Evolutionary conservation across 2,888 invertebrate genomes (phyloP), one percentile per base, ranked within the genome.

Genomic region (Cataglyphis cursor): DNA sequence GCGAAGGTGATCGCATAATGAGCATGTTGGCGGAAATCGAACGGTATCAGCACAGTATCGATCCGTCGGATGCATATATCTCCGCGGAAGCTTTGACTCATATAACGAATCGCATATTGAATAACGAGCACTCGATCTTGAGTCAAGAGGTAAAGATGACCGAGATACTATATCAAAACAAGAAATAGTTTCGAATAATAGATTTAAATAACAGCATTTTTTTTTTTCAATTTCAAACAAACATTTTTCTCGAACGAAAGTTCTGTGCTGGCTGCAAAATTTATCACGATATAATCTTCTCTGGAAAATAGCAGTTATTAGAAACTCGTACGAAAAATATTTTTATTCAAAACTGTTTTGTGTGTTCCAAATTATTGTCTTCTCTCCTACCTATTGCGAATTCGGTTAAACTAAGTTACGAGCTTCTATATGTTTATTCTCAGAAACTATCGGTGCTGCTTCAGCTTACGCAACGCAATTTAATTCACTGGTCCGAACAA

Each of bases 41-140:
- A 85, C 93, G 95, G 65, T 97, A 96, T 90, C 95, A 96, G 62
- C 94, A 95, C 83, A 93, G 92, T 93, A 88, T 95, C 89, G 82
- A 96, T 92, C 59, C 94, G 74, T 81, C 95, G 54, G 96, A 96
- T 91, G 94, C 96, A 85, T 94, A 95, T 90, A 95, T 96, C 92
- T 95, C 96, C 15, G 96, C 96, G 54, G 95, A 96, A 90, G 95
- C 95, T 64, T 95, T 96, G 88, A 95, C 96, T 91, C 95, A 96
- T 82, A 97, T 97, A 87, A 95, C 97, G 59, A 96, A 97, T 93
- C 96, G 96, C 89, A 95, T 98, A 70, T 95, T 97, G 88, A 96
- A 96, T 91, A 96, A 96, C 90, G 96, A 96, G 48, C 96, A 96
- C 91, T 96, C 97, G 15, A 96, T 98, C 89, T 96, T 97, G 84